A percentile compares a stretch with the other conserved stretches of the same genome.
Evolutionary conservation across 2,113 vertebrate genomes (phyloP).

Genomic region (rat (Rattus norvegicus)): GRCr8 NC_086039.1:31740001-31740500

Average conservation of each 20-base stretch:
- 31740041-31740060: conserved; percentile 35
- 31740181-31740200: background rate
- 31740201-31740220: background rate
- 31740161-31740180: background rate
- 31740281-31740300: background rate
- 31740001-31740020: conserved; percentile 60
- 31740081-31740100: conserved; percentile 48
- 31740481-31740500: background rate
- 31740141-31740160: background rate
- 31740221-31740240: background rate
- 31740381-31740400: too few relatives aligned
- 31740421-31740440: background rate
- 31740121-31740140: background rate
- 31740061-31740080: conserved; percentile 47
- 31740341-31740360: background rate
- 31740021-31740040: conserved; percentile 41
- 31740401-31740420: background rate
- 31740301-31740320: background rate
- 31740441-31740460: background rate
- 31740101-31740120: background rate
- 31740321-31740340: background rate
- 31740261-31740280: background rate
- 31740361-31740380: background rate
- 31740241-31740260: background rate
- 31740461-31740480: background rate